These are phyloP conservation scores for Nerophis ophidion DNA, from an alignment of 2,113 vertebrate species.

Conservation along the genomic window DNA sequence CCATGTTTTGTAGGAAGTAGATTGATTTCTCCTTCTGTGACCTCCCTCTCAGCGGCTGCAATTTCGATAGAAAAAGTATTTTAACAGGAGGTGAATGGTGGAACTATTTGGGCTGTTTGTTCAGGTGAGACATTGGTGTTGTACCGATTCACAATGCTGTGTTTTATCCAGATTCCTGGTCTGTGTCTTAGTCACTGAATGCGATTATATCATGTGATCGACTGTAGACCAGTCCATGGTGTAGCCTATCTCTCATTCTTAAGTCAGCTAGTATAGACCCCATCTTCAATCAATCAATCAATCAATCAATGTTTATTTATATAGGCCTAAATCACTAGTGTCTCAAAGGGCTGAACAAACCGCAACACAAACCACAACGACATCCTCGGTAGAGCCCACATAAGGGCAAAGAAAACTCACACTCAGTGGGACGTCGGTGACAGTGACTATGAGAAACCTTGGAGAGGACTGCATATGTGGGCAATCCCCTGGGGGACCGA, in stretches of 20 bases:
- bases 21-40: constrained; percentile 62
- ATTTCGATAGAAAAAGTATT: constrained; percentile 56
- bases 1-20: constrained; percentile 61
- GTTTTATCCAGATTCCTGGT: neutral
- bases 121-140: neutral
- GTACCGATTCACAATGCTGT: neutral
- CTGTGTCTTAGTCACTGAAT: neutral
- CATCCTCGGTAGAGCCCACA: too few species aligned
- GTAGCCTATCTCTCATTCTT: neutral
- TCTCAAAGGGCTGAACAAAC: too few species aligned
- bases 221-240: neutral
- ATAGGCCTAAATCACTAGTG: too few species aligned
- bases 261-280: neutral
- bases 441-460: too few species aligned
- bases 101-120: constrained; percentile 31
- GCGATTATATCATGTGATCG: neutral
- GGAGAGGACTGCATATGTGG: too few species aligned
- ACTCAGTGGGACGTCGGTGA: too few species aligned
- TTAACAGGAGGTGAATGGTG: constrained; percentile 39
- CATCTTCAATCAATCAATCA: too few species aligned
- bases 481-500: too few species aligned
- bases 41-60: constrained; percentile 52
- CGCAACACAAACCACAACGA: too few species aligned
- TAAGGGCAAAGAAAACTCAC: too few species aligned
- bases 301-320: too few species aligned